phyloP scores from a whole-genome alignment of 2,797 vertebrate genomes.

The Odontamblyopus lacepedii region DNA sequence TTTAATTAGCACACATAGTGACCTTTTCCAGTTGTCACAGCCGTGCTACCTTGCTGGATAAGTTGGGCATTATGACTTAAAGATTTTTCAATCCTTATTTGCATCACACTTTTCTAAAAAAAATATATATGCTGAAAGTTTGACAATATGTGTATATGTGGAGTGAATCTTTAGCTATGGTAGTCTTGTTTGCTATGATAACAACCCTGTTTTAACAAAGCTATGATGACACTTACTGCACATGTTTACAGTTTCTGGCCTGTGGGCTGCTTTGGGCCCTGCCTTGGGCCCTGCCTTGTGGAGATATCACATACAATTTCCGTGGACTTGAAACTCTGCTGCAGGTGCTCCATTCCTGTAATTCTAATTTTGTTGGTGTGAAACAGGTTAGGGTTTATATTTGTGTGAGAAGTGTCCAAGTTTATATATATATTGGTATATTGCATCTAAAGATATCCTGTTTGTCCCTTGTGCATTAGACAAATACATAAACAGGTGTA shows the following conservation, averaged over 20 bases:
- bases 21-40: slow-evolving; percentile 62
- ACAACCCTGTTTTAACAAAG: not conserved
- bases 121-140: not conserved
- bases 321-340: not conserved
- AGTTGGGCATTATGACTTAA: slow-evolving; percentile 10
- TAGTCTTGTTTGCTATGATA: not conserved
- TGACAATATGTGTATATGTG: not conserved
- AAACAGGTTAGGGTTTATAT: not conserved
- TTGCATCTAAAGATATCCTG: not conserved
- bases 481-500: not conserved
- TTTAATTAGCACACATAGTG: slow-evolving; percentile 67
- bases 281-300: not conserved
- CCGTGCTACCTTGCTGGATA: slow-evolving; percentile 30
- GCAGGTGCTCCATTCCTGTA: slow-evolving; percentile 2
- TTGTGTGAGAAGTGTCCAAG: not conserved
- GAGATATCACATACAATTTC: slow-evolving; percentile 6
- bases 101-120: not conserved
- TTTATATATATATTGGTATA: not conserved
- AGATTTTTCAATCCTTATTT: slow-evolving; percentile 11
- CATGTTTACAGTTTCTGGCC: slow-evolving; percentile 8
- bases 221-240: slow-evolving; percentile 1
- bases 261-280: not conserved
- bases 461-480: not conserved
- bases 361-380: not conserved
- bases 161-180: not conserved